Conservation (phyloP, 1,140 invertebrate genomes). For the Papilio polyxenes region DNA sequence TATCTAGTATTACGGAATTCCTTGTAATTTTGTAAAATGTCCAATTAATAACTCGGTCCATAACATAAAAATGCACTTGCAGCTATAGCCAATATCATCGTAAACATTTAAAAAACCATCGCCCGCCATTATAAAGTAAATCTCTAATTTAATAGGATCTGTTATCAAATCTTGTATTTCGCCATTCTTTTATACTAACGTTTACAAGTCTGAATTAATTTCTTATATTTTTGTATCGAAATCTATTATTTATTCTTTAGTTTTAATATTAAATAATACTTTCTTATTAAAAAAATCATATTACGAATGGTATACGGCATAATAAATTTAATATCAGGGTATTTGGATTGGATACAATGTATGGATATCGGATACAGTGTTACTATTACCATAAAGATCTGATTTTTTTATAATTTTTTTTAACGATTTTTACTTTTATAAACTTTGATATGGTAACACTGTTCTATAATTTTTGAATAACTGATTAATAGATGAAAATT, state of each 20-base stretch:
- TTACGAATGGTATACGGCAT: constrained; percentile 28
- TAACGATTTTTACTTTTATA: constrained; percentile 1
- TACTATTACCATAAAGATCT: constrained; percentile 22
- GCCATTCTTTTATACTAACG: constrained; percentile 5
- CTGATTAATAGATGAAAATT: no score
- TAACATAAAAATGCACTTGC: neutral
- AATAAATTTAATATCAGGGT: constrained; percentile 32
- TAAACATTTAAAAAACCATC: constrained; percentile 1
- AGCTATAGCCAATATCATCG: neutral
- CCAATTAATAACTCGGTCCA: neutral
- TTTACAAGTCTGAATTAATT: constrained; percentile 27
- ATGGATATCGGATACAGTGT: constrained; percentile 16
- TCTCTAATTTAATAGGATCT: constrained; percentile 14
- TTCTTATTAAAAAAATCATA: neutral
- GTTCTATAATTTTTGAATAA: neutral
- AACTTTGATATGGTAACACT: constrained; percentile 24
- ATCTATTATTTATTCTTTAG: constrained; percentile 32
- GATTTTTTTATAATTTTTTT: neutral
- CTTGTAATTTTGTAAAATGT: neutral
- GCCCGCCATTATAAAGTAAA: constrained; percentile 23
- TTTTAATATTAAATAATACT: constrained; percentile 30
- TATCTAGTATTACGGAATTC: no score
- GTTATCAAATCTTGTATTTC: constrained; percentile 20
- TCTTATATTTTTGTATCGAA: constrained; percentile 22
- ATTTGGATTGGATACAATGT: constrained; percentile 14